Evolutionary conservation across 2,888 invertebrate genomes (phyloP).

Genomic region (Phragmatobia fuliginosa): DNA sequence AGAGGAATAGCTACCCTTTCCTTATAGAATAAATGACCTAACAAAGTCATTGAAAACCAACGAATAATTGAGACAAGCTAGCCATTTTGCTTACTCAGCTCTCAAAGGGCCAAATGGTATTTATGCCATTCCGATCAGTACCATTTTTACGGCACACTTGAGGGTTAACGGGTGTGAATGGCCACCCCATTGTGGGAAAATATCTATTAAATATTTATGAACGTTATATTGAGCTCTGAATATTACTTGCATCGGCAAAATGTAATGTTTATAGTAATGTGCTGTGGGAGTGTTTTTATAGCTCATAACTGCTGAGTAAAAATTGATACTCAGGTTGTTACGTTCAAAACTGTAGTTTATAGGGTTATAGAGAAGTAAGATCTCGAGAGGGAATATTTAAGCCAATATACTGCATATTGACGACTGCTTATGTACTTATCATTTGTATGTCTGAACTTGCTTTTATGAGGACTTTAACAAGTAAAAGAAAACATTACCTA

Average conservation of each 20-base stretch:
- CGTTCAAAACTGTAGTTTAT: conserved; percentile 41
- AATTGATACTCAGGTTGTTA: conserved; percentile 53
- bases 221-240: conserved; percentile 67
- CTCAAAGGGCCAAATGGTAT: conserved; percentile 69
- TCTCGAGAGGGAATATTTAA: conserved; percentile 17
- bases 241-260: conserved; percentile 65
- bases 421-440: neutral
- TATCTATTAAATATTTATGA: conserved; percentile 85
- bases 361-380: conserved; percentile 25
- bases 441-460: no score
- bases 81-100: conserved; percentile 77
- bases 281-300: conserved; percentile 60
- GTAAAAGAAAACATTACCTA: neutral
- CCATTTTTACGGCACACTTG: conserved; percentile 74
- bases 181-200: conserved; percentile 85
- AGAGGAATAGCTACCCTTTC: conserved; percentile 19
- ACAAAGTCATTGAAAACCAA: conserved; percentile 52
- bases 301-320: conserved; percentile 54
- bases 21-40: conserved; percentile 34
- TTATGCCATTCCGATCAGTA: conserved; percentile 80
- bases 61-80: conserved; percentile 70
- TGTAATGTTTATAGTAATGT: conserved; percentile 66
- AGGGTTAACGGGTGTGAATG: conserved; percentile 82
- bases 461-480: neutral
- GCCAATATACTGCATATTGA: neutral